A percentile compares a stretch with the other conserved stretches of the same genome.
These are phyloP conservation scores for Propsilocerus akamusi DNA, from an alignment of 1,140 invertebrate species.

Conservation along the genomic window DNA sequence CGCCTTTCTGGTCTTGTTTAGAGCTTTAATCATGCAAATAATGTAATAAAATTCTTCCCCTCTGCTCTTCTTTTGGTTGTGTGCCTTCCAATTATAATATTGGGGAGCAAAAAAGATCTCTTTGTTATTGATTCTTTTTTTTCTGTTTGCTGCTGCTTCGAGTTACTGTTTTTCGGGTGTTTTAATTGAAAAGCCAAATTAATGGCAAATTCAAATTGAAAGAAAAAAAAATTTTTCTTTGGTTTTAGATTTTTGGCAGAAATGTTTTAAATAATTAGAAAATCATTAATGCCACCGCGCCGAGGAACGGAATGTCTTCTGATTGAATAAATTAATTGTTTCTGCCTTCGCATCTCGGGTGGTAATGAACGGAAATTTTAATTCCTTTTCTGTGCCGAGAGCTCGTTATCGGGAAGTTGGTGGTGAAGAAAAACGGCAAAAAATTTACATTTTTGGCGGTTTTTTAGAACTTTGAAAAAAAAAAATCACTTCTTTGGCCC, in stretches of 20 bases:
- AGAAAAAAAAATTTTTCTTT: not conserved
- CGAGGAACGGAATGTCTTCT: too few relatives aligned
- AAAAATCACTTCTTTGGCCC: too few relatives aligned
- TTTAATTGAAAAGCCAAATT: slow-evolving; percentile 1
- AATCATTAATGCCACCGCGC: not conserved
- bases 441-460: too few relatives aligned
- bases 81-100: not conserved
- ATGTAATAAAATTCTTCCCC: not conserved
- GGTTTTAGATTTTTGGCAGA: not conserved
- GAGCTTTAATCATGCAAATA: not conserved
- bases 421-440: too few relatives aligned
- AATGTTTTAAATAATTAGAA: slow-evolving; percentile 2
- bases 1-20: not conserved
- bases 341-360: not conserved
- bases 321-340: slow-evolving; percentile 4
- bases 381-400: too few relatives aligned
- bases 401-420: too few relatives aligned
- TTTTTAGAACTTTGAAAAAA: too few relatives aligned
- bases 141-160: not conserved
- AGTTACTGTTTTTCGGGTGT: not conserved
- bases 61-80: not conserved
- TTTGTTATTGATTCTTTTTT: not conserved
- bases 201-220: slow-evolving; percentile 1
- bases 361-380: slow-evolving; percentile 2
- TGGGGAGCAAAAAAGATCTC: not conserved